Evolutionary conservation across 1,140 invertebrate species (phyloP), one percentile per base, ranked within the genome.

Genomic region (Hyles vespertilio): DNA sequence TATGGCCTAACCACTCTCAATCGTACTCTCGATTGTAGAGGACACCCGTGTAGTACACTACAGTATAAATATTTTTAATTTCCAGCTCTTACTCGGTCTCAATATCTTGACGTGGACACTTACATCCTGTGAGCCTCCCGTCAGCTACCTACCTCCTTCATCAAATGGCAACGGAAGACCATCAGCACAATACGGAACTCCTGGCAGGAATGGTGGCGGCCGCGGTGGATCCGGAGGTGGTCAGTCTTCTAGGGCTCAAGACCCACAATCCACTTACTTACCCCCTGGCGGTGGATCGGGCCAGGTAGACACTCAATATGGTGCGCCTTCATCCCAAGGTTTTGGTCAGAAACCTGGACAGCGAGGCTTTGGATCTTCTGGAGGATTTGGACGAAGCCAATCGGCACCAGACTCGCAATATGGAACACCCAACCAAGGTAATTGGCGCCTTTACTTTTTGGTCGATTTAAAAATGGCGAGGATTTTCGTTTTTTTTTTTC

Each of bases 131-230:
- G 94, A 95, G 73, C 93, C 94, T 43, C 93, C 93, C 11, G 92
- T 93, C 3, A 93, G 92, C 9, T 94, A 94, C 63, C 83, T 94
- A 69, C 93, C 93, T 72, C 92, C 93, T 4, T 53, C 57, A 11
- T 81, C 64, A 8, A 72, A 75, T 51, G 72, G 79, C 44, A 57
- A 80, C 11, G 77, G 81, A 48, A 73, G 83, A 56, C 90, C 89
- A 0, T 91, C 90, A 5, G 65, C 79, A 52, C 77, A 89, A 60
- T 91, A 91, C 69, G 89, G 91, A 0, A 69, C 80, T 40, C 89
- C 91, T 10, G 36, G 36, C 36, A 40, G 36, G 36, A 6, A 36
- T 12, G 71, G 85, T 57, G 36, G 22, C 7, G 55, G 51, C 32
- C 51, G 52, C n/a, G 68, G 72, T 5, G 61, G 67, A 43, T 52